Percentiles rank a stretch among this genome's conserved stretches.
Conservation (phyloP, 1,140 invertebrate genomes). For the Cardiocondyla obscurior region DNA sequence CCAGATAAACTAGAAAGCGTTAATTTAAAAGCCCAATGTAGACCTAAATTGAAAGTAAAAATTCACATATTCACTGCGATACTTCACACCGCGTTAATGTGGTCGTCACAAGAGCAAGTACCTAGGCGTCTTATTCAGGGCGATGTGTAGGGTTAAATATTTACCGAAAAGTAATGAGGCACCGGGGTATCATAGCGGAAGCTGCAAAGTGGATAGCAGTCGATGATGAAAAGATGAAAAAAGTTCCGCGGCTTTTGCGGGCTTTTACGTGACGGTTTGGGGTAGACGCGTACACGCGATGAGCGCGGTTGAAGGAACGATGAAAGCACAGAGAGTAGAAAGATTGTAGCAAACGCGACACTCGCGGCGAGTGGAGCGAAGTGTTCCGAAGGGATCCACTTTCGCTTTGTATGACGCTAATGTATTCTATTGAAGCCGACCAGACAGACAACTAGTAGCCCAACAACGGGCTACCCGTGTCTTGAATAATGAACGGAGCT, state of each 20-base stretch:
- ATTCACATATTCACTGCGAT: slow-evolving; percentile 10
- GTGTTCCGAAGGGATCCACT: slow-evolving; percentile 32
- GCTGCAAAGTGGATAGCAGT: slow-evolving; percentile 38
- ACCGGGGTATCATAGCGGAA: slow-evolving; percentile 69
- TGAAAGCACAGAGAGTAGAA: slow-evolving; percentile 12
- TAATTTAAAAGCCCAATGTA: neutral
- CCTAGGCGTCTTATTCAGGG: slow-evolving; percentile 18
- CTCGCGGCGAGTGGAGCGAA: neutral
- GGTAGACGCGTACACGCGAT: neutral
- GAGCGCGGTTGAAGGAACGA: neutral
- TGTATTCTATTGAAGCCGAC: slow-evolving; percentile 80
- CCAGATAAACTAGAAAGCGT: neutral
- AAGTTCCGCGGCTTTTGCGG: slow-evolving; percentile 33
- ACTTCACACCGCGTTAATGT: neutral
- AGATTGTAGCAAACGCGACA: slow-evolving; percentile 41
- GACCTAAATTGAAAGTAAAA: neutral
- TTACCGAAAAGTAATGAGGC: slow-evolving; percentile 74
- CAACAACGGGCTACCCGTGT: slow-evolving; percentile 73
- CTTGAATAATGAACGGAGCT: slow-evolving; percentile 78
- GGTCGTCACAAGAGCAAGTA: neutral
- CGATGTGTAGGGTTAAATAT: slow-evolving; percentile 70
- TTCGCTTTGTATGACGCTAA: slow-evolving; percentile 75
- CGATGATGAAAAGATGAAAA: slow-evolving; percentile 68
- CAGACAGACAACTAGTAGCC: slow-evolving; percentile 67
- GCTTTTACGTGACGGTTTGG: slow-evolving; percentile 31